These are phyloP conservation scores for Cavia aperea DNA, from an alignment of 2,113 vertebrate genomes.

Conservation along the genomic window DNA sequence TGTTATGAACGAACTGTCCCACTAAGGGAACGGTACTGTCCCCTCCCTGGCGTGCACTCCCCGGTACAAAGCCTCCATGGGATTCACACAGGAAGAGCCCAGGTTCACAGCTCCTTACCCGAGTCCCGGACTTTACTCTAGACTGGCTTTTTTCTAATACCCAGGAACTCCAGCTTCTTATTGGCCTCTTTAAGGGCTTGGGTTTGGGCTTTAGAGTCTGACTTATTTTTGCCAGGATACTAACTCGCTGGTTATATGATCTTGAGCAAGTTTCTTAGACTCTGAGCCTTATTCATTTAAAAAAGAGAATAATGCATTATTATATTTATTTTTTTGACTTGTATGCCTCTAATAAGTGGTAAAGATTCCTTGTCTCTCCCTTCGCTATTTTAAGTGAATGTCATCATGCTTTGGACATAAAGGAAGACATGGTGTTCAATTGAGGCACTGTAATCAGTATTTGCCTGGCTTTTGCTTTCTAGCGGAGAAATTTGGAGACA, in stretches of 20 bases:
- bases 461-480: background rate
- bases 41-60: no score
- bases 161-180: background rate
- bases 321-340: background rate
- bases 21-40: background rate
- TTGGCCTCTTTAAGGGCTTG: background rate
- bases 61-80: no score
- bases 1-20: background rate
- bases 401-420: background rate
- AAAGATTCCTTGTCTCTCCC: background rate
- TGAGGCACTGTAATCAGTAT: background rate
- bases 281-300: constrained; percentile 11
- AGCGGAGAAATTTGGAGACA: background rate
- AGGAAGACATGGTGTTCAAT: background rate
- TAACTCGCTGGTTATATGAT: background rate
- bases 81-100: no score
- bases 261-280: background rate
- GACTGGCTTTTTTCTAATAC: background rate
- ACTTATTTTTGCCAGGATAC: background rate
- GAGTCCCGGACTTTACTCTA: background rate
- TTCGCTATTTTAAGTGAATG: background rate
- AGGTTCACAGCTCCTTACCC: background rate
- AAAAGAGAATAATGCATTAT: background rate
- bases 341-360: background rate
- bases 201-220: background rate